Base-by-base conservation (phyloP, 2,888 invertebrate genomes). In the Athalia rosae region DNA sequence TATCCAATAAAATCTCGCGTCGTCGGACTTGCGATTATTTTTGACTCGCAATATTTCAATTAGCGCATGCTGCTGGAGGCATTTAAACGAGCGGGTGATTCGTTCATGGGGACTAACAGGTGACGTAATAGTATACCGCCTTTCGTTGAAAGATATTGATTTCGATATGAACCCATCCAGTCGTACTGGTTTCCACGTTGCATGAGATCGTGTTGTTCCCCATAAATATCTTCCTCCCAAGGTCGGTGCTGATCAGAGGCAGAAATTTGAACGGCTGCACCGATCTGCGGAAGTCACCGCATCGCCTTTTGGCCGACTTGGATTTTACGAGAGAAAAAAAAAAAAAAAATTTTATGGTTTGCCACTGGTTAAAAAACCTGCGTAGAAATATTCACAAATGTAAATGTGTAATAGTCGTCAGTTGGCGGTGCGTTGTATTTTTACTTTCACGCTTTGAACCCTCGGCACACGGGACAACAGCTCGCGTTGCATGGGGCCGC, bases 401-500 rank as follows among this genome's bases (percentile, higher is more conserved):
- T 67, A 5, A 47, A 74, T 28, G 47, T 59, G 56, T 28, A 28
- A 28, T 28, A 74, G 59, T 59, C 74, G 50, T 61, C 47, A 56
- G 61, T 28, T 11, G 62, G 61, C 74, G n/a, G 48, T 59, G 61
- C 15, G 74, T 61, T 61, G 50, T 74, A 74, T 74, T 74, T 74
- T 74, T 74, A 74, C 74, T 74, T 61, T 43, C 61, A 62, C 74
- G 74, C 58, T 61, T 74, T 50, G 61, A 74, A 74, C 74, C 74
- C 62, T 74, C 50, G 61, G 74, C 47, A 61, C 62, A 74, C 61
- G 74, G 62, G 74, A 74, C 74, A 43, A 61, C 74, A 48, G 74
- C 74, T 74, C 74, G 47, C 74, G 74, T 74, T 74, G 74, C 74
- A 74, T 74, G 79, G 79, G 78, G 82, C 81, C 78, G 83, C 82